Conservation (phyloP, 2,888 invertebrate species). For the Oligia latruncula region DNA sequence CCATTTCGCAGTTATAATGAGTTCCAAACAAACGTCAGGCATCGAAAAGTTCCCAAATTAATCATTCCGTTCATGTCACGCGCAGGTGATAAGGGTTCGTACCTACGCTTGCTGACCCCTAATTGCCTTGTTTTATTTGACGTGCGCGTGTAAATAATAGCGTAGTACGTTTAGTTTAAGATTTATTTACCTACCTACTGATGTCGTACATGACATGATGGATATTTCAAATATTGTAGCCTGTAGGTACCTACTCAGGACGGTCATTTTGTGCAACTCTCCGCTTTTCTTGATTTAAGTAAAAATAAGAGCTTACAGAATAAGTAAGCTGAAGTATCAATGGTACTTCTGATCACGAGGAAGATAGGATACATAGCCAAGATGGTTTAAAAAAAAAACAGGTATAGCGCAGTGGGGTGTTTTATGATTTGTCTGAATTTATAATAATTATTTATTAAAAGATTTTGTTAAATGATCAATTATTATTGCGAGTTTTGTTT, state of each 20-base stretch:
- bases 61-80: constrained; percentile 58
- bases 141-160: constrained; percentile 48
- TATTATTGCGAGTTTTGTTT: neutral
- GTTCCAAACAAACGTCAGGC: constrained; percentile 53
- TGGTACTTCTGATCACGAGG: neutral
- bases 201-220: neutral
- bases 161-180: constrained; percentile 4
- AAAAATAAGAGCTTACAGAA: neutral
- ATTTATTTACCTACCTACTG: constrained; percentile 36
- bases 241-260: neutral
- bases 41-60: constrained; percentile 61
- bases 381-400: too few species aligned
- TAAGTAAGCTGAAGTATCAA: neutral
- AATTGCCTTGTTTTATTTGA: constrained; percentile 55
- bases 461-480: too few species aligned
- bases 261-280: too few species aligned
- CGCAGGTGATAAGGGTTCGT: constrained; percentile 65
- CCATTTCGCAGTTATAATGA: constrained; percentile 29
- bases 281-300: neutral
- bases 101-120: constrained; percentile 43
- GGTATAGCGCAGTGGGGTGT: neutral
- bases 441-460: too few species aligned
- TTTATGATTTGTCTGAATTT: neutral
- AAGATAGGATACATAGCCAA: too few species aligned
- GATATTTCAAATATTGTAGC: neutral